These are phyloP conservation scores for Neelides folsomi DNA, from an alignment of 2,888 invertebrate genomes.

Conservation along the genomic window DNA sequence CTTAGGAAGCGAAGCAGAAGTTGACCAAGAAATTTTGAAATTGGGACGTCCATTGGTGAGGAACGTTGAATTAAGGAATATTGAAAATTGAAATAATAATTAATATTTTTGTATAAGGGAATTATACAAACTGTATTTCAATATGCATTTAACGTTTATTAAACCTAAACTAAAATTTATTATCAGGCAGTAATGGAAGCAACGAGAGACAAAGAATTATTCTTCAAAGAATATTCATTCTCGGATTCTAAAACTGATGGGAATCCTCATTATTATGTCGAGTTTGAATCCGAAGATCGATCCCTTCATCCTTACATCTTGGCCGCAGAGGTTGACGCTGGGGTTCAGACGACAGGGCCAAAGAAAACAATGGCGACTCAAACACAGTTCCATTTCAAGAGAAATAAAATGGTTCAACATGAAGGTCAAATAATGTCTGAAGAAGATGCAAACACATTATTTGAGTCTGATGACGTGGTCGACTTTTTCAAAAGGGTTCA, in stretches of 20 bases:
- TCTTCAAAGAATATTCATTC: constrained; percentile 2
- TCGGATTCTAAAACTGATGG: constrained; percentile 8
- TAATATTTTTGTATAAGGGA: not conserved
- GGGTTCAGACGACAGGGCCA: constrained; percentile 24
- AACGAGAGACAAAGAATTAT: constrained; percentile 3
- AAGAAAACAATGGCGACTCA: constrained; percentile 19
- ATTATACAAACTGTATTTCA: not conserved
- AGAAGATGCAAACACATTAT: constrained; percentile 16
- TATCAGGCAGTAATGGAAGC: no score
- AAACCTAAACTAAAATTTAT: no score
- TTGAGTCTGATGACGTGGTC: constrained; percentile 17
- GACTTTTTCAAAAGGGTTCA: constrained; percentile 21
- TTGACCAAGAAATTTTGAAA: constrained; percentile 20
- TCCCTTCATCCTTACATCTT: constrained; percentile 15
- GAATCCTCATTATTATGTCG: constrained; percentile 9
- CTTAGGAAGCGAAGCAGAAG: constrained; percentile 29
- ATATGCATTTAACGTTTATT: not conserved
- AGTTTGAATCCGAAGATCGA: constrained; percentile 18
- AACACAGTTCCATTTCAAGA: constrained; percentile 29
- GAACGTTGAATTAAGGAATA: not conserved
- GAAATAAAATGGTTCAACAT: constrained; percentile 31
- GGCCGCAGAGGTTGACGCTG: constrained; percentile 20
- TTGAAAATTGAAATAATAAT: constrained; percentile 1
- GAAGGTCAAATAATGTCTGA: constrained; percentile 18
- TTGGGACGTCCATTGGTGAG: constrained; percentile 28